Evolutionary conservation across 2,113 vertebrate genomes (phyloP).

Genomic region (Lophotis ruficrista): DNA sequence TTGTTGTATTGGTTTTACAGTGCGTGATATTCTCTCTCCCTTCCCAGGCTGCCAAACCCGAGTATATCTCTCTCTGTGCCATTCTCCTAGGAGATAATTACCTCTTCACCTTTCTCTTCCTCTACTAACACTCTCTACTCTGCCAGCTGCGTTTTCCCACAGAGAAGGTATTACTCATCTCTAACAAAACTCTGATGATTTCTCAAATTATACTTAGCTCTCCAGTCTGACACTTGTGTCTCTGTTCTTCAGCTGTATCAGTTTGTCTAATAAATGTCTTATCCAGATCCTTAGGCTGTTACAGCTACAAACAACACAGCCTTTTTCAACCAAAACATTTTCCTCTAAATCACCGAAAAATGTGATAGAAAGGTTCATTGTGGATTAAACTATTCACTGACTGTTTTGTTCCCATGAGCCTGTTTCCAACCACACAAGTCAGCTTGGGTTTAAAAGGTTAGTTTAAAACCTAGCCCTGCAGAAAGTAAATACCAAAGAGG

Average conservation of each 20-base stretch:
- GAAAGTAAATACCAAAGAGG: background rate
- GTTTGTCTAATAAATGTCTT: conserved; percentile 43
- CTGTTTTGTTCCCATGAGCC: background rate
- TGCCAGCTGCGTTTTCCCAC: conserved; percentile 59
- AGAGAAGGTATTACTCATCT: conserved; percentile 55
- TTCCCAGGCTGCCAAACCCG: background rate
- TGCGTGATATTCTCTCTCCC: background rate
- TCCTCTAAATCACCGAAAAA: conserved; percentile 22
- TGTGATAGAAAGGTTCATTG: background rate
- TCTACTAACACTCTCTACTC: conserved; percentile 1
- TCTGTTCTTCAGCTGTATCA: background rate
- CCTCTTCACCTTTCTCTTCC: conserved; percentile 62
- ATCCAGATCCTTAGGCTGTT: background rate
- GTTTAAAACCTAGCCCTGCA: background rate
- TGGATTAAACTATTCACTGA: conserved; percentile 26
- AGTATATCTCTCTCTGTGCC: background rate
- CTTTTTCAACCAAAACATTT: conserved; percentile 11
- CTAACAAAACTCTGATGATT: conserved; percentile 58
- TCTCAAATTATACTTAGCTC: conserved; percentile 47
- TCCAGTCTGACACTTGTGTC: conserved; percentile 17
- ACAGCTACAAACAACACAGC: conserved; percentile 24
- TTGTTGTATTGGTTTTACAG: background rate
- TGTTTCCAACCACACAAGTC: background rate
- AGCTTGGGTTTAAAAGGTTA: background rate
- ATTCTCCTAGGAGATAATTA: conserved; percentile 62